Conservation (phyloP, 2,888 invertebrate genomes). For the Prostheceraeus crozeri region DNA sequence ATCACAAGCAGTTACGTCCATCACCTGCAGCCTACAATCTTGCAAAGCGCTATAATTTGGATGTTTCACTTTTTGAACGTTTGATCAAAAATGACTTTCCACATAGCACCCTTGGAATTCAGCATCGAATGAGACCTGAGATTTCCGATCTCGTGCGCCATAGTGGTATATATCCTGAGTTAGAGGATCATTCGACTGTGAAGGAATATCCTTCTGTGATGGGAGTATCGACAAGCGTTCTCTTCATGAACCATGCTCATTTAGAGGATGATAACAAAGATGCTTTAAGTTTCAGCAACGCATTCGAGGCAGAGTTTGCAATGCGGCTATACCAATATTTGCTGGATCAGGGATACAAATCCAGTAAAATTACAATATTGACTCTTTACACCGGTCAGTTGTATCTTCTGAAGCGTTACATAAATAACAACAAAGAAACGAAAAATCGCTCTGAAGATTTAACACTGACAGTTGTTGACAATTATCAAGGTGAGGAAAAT, state of each 20-base stretch:
- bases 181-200: slow-evolving; percentile 63
- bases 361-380: slow-evolving; percentile 38
- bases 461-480: slow-evolving; percentile 72
- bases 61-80: slow-evolving; percentile 35
- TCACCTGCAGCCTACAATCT: slow-evolving; percentile 3
- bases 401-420: slow-evolving; percentile 27
- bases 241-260: slow-evolving; percentile 39
- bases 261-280: slow-evolving; percentile 28
- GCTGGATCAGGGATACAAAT: slow-evolving; percentile 35
- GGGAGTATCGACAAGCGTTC: slow-evolving; percentile 34
- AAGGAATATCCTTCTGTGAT: slow-evolving; percentile 10
- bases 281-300: slow-evolving; percentile 35
- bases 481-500: slow-evolving; percentile 69
- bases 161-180: slow-evolving; percentile 64
- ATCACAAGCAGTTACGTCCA: slow-evolving; percentile 34
- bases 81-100: slow-evolving; percentile 32
- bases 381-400: slow-evolving; percentile 40
- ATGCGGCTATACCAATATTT: slow-evolving; percentile 35
- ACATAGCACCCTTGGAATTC: slow-evolving; percentile 30
- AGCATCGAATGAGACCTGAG: slow-evolving; percentile 39
- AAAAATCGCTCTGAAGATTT: too few relatives aligned
- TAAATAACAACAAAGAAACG: too few relatives aligned
- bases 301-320: slow-evolving; percentile 37
- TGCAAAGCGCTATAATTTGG: slow-evolving; percentile 28
- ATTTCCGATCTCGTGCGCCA: slow-evolving; percentile 59